phyloP scores from a whole-genome alignment of 2,113 vertebrate genomes.

The Oreochromis spilurus region DNA sequence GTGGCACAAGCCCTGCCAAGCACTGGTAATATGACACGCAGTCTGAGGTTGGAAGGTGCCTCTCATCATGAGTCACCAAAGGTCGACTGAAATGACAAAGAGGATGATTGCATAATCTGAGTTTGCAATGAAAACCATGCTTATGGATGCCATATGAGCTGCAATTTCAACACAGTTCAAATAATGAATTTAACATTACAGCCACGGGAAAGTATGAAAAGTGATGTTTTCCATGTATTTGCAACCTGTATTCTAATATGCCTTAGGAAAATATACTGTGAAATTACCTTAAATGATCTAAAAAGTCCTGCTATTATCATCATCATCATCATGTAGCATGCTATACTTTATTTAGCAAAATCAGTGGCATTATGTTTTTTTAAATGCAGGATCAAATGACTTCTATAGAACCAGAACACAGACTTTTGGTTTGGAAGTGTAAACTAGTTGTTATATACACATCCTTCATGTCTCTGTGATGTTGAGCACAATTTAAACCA shows the following conservation, averaged over 20 bases:
- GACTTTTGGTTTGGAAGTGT: accelerated
- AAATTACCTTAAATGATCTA: background rate
- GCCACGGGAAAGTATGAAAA: background rate
- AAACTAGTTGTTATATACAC: background rate
- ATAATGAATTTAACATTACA: background rate
- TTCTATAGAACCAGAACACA: background rate
- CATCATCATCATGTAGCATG: background rate
- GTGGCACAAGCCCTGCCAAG: background rate
- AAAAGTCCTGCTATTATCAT: background rate
- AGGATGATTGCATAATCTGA: background rate
- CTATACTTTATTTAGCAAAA: background rate
- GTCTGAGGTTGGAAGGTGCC: background rate
- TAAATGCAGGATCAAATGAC: background rate
- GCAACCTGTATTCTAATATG: background rate
- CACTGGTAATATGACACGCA: background rate
- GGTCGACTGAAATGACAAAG: accelerated
- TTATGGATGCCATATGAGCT: background rate
- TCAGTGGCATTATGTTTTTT: accelerated
- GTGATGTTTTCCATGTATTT: background rate
- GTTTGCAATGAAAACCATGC: background rate
- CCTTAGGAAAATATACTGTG: background rate
- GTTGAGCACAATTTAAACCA: background rate
- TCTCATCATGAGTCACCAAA: background rate
- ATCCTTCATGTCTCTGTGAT: background rate
- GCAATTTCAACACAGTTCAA: background rate